These are phyloP conservation scores for Cotesia vestalis DNA, from an alignment of 1,140 invertebrate genomes.

Conservation along the genomic window DNA sequence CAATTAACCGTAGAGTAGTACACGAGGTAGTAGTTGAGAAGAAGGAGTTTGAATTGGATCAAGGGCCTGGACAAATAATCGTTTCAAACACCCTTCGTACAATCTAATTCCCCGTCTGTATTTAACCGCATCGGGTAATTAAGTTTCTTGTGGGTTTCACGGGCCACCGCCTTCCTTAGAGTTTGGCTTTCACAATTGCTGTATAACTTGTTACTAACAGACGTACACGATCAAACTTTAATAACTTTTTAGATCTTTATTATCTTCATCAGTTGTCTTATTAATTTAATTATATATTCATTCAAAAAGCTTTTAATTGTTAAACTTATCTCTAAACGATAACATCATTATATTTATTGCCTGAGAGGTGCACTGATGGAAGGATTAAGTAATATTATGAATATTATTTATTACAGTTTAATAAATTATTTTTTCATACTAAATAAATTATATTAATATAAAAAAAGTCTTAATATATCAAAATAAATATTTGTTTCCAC, in stretches of 20 bases:
- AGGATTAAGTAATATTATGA: no score
- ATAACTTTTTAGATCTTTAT: not conserved
- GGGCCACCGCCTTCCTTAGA: constrained; percentile 43
- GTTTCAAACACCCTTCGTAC: constrained; percentile 40
- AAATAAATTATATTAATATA: no score
- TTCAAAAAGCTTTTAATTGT: no score
- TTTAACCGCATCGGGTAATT: constrained; percentile 56
- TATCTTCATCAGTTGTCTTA: constrained; percentile 1
- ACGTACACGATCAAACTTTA: constrained; percentile 9
- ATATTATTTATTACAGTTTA: no score
- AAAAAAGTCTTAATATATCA: no score
- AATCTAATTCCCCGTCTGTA: constrained; percentile 36
- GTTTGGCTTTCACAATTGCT: constrained; percentile 50
- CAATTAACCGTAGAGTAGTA: constrained; percentile 23
- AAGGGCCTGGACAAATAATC: constrained; percentile 42
- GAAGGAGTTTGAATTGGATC: constrained; percentile 1
- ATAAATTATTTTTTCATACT: no score
- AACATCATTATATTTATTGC: no score
- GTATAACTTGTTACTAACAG: constrained; percentile 43
- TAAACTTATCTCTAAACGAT: no score
- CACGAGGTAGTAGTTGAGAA: not conserved
- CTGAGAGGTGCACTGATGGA: no score
- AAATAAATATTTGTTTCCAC: no score
- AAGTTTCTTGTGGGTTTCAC: constrained; percentile 60
- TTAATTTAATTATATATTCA: no score